These are phyloP conservation scores for Gnathonemus echidnorhynchus DNA, from an alignment of 2,113 vertebrate genomes.

Conservation along the genomic window DNA sequence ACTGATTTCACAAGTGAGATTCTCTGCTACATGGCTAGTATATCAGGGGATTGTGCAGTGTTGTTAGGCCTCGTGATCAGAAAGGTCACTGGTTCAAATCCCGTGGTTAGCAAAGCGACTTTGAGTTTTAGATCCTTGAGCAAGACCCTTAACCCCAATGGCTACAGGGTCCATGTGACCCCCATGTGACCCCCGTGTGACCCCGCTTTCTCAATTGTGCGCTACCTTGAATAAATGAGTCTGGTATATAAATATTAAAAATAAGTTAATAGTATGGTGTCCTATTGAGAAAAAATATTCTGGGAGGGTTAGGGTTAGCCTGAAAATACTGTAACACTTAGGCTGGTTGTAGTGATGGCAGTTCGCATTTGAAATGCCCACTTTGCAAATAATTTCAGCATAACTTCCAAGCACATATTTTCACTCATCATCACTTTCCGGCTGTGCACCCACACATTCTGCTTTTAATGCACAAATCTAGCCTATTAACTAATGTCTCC, in stretches of 20 bases:
- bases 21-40: background rate
- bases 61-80: background rate
- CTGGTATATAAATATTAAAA: background rate
- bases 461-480: slow-evolving; percentile 70
- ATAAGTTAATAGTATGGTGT: background rate
- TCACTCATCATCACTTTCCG: slow-evolving; percentile 22
- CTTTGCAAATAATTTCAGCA: background rate
- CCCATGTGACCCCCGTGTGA: background rate
- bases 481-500: slow-evolving; percentile 85
- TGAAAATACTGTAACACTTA: background rate
- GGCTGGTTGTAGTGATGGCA: background rate
- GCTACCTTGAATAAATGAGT: background rate
- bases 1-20: background rate
- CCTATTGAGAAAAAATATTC: background rate
- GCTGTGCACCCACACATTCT: slow-evolving; percentile 30
- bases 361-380: background rate
- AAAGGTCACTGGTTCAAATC: background rate
- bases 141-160: background rate
- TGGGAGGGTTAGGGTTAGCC: background rate
- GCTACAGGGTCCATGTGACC: background rate
- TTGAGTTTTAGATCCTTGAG: background rate
- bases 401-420: background rate
- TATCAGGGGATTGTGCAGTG: background rate
- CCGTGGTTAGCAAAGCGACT: background rate
- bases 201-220: background rate